Conservation (phyloP, 1,140 invertebrate species). For the Brachionus plicatilis region DNA sequence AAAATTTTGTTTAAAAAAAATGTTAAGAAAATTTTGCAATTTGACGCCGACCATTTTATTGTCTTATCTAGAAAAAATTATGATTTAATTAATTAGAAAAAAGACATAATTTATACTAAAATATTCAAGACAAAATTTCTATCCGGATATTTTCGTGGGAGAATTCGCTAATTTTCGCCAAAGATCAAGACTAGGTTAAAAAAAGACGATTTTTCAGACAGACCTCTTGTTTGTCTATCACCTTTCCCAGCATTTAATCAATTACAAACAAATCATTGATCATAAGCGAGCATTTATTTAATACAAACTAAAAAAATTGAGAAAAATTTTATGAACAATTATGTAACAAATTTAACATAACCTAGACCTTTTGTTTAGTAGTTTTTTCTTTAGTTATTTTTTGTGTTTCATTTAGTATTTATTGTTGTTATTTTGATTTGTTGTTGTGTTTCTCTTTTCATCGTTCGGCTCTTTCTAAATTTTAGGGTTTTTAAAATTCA, state of each 20-base stretch:
- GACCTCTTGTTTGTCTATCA: neutral
- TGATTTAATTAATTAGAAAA: neutral
- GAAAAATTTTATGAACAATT: slow-evolving; percentile 3
- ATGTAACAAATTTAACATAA: slow-evolving; percentile 25
- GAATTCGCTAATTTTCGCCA: too few species aligned
- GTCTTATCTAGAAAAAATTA: neutral
- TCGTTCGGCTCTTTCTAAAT: neutral
- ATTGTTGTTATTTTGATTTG: slow-evolving; percentile 24
- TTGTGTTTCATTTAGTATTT: neutral
- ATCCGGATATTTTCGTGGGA: neutral
- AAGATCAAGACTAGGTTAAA: neutral
- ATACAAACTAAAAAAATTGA: neutral
- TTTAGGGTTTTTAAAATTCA: neutral
- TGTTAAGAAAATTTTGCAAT: neutral
- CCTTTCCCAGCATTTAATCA: neutral
- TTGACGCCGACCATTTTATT: neutral
- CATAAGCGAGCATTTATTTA: neutral
- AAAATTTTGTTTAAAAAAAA: too few species aligned
- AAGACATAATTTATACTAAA: neutral
- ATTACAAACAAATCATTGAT: neutral
- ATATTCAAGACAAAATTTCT: neutral
- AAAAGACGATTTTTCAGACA: neutral
- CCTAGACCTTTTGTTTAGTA: slow-evolving; percentile 28
- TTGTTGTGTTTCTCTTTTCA: slow-evolving; percentile 16
- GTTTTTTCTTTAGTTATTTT: slow-evolving; percentile 4